These are phyloP conservation scores for Drosophila jambulina DNA, from an alignment of 1,140 invertebrate genomes.

Conservation along the genomic window DNA sequence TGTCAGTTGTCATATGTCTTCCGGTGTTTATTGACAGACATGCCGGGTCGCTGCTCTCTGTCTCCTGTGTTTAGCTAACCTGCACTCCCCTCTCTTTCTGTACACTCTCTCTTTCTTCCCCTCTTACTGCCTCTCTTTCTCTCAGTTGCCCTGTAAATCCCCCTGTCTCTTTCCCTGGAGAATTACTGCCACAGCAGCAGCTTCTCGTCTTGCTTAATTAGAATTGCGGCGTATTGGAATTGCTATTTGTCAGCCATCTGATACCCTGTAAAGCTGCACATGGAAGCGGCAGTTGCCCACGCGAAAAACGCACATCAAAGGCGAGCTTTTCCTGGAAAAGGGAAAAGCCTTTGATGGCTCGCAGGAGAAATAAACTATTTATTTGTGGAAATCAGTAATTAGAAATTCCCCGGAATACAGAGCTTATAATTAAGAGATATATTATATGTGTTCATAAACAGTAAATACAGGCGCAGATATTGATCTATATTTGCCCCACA, in stretches of 20 bases:
- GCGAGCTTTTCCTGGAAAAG: background rate
- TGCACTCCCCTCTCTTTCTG: background rate
- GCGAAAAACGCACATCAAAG: background rate
- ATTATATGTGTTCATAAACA: background rate
- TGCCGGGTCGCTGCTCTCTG: constrained; percentile 27
- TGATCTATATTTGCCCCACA: background rate
- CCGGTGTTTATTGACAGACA: constrained; percentile 30
- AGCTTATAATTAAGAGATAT: background rate
- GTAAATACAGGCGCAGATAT: too few species aligned
- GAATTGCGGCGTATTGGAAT: constrained; percentile 23
- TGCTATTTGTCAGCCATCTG: constrained; percentile 17
- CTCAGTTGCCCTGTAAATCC: background rate
- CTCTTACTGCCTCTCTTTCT: background rate
- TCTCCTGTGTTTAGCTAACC: background rate
- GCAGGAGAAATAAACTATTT: background rate
- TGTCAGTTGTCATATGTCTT: constrained; percentile 37
- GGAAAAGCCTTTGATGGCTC: background rate
- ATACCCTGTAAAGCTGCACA: constrained; percentile 6
- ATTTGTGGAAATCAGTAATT: background rate
- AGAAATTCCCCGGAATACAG: background rate
- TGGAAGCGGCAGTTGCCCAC: background rate
- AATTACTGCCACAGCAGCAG: constrained; percentile 5
- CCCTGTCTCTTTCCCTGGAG: constrained; percentile 4
- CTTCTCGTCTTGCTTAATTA: constrained; percentile 21
- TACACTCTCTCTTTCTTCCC: background rate